Base-by-base conservation (phyloP, 1,140 invertebrate species). In the Chymomyza costata region DNA sequence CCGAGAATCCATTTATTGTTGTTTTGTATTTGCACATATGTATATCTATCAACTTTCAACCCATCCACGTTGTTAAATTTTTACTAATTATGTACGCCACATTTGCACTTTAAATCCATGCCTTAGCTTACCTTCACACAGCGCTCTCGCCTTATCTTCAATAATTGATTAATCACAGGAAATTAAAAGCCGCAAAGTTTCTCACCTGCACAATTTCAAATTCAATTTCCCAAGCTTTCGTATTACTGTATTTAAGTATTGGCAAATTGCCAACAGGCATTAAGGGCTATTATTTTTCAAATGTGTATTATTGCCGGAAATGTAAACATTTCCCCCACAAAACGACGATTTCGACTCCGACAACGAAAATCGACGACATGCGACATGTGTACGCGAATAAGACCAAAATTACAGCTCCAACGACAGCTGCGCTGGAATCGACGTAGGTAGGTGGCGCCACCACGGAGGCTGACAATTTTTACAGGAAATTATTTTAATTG, bases 141-240 rank as follows among this genome's bases (percentile, higher is more conserved):
- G n/a, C n/a, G n/a, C n/a, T 55, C 73, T 63, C 62, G 51, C 49
- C 37, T 38, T 43, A 56, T 53, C 21, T 25, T 54, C 30, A 56
- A 63, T 71, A 71, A 76, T 80, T 76, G 71, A 76, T 76, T 67
- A 78, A 71, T 70, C 64, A 71, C 63, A 71, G 71, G 71, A 78
- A 78, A 76, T 71, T 62, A 80, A 76, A 76, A 71, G 73, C 73
- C 71, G 66, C 71, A 80, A 78, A 76, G 57, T 80, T 76, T 76
- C 73, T 71, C 71, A 80, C 71, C 71, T 80, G 51, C 48, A 51
- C 48, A 59, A 66, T 59, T 63, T 60, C 37, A 71, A 71, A 78
- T 80, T 78, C 66, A 71, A 71, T 76, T 80, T 78, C 62, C 66
- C 73, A 63, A 53, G 62, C 71, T 53, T 41, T 25, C 21, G 3